Base-by-base conservation (phyloP, 2,888 invertebrate genomes). In the Chymomyza amoena region DNA sequence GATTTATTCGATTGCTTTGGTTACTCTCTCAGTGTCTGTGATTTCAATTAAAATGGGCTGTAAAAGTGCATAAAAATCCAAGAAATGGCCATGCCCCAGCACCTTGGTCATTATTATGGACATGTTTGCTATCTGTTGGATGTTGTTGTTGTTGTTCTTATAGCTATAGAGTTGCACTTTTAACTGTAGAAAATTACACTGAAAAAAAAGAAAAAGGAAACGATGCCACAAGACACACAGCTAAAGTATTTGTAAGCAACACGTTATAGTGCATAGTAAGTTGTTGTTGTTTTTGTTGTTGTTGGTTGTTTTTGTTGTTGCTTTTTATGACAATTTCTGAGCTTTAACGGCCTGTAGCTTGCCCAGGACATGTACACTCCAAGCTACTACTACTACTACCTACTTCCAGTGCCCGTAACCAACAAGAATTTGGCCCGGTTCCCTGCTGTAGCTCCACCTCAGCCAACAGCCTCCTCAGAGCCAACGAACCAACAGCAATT, bases 311-410 rank as follows among this genome's bases (percentile, higher is more conserved):
- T n/a, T 54, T 54, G n/a, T 20, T 20, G 18, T 54, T 16, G 54
- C 57, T 57, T 87, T 83, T 84, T 87, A 84, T 87, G 83, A 85
- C 83, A 87, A 85, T 87, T 84, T 87, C 83, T 87, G 77, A 64
- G 80, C 81, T 60, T 79, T 80, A 81, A 79, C 77, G 68, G 75
- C 77, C 54, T 71, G 66, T 65, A 32, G 28, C 20, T 25, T 59
- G 70, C 25, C 61, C 64, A 60, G 64, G 68, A 72, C 82, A 87
- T 87, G 13, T 45, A 45, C 39, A 4, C 13, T 13, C 39, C 13
- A 13, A 45, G 4, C 39, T 45, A 45, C 39, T 36, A 36, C 36
- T 1, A 1, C 39, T 4, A 6, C 32, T 32, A 32, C 9, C 32
- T 32, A 32, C 32, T 32, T 32, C 0, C 36, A 36, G 39, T 45